Evolutionary conservation across 64 coral and sea anemone species (phyloP), one percentile per base, ranked within the genome.

Genomic region (Stylophora pistillata): DNA sequence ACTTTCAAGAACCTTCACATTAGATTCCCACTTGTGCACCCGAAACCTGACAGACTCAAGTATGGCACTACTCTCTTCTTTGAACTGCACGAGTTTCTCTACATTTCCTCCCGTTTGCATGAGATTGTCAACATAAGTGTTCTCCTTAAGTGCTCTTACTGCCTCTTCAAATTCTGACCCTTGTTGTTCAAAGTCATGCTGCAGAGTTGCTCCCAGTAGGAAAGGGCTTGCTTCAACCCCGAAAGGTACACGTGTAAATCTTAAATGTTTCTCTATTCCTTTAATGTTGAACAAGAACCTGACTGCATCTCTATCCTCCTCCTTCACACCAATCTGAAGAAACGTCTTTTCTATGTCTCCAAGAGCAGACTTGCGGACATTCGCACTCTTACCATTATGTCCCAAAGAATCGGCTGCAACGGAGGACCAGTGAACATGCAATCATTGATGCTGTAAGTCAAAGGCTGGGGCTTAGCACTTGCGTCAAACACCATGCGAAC

Each of bases 381-480:
- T 0, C 37, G 25, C n/a, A 25, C 73, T 74, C 34, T 21, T 15
- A 47, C 23, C 4, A 86, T 70, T 20, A 33, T 23, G 15, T 58
- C 30, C 17, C 82, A 71, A 14, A 86, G 60, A 0, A 86, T 61
- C 26, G 82, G 32, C 4, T 86, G 82, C 15, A 72, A 28, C 16
- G 82, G 82, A 12, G 82, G 82, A 2, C 63, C 63, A 55, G 82
- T 86, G n/a, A 64, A 55, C 82, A 86, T 86, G n/a, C 82, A 86
- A 12, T 86, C 82, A 52, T 86, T 86, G 4, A 64, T 66, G 66
- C 82, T n/a, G n/a, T n/a, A n/a, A n/a, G n/a, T n/a, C n/a, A n/a
- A n/a, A n/a, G n/a, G n/a, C n/a, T n/a, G n/a, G n/a, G n/a, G n/a
- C n/a, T n/a, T n/a, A n/a, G n/a, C n/a, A n/a, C n/a, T n/a, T n/a